Percentiles rank a stretch among this genome's conserved stretches.
phyloP scores from a whole-genome alignment of 2,113 vertebrate genomes.

The Phrynocephalus versicolor region DNA sequence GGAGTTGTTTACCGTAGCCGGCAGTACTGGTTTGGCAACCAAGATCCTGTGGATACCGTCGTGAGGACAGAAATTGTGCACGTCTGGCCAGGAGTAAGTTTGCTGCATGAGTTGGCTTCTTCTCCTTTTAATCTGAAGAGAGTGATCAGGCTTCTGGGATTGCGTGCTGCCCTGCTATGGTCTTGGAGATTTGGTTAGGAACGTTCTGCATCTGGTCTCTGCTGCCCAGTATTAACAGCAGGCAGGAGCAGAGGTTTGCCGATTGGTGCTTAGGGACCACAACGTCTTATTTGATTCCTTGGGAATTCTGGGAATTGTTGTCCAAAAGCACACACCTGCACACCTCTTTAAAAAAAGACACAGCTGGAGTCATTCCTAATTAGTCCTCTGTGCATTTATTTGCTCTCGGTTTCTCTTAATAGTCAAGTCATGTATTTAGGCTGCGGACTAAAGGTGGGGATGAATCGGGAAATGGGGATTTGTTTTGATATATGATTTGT shows the following conservation, averaged over 20 bases:
- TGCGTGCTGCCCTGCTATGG: not conserved
- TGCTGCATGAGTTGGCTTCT: not conserved
- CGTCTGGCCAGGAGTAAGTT: slow-evolving; percentile 95
- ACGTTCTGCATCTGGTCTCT: too few relatives aligned
- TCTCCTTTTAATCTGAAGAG: not conserved
- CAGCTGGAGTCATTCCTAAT: not conserved
- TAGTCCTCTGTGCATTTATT: not conserved
- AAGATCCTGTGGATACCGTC: slow-evolving; percentile 98
- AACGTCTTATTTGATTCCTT: not conserved
- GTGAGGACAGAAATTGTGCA: slow-evolving; percentile 98
- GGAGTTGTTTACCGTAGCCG: slow-evolving; percentile 96
- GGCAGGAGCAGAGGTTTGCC: too few relatives aligned
- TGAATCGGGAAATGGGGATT: too few relatives aligned
- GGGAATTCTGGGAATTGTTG: too few relatives aligned
- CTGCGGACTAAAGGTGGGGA: too few relatives aligned
- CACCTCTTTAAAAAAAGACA: not conserved
- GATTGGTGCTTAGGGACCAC: too few relatives aligned
- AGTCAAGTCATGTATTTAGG: not conserved
- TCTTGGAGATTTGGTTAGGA: not conserved
- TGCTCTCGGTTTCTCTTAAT: not conserved
- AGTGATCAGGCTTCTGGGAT: not conserved
- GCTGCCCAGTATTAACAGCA: too few relatives aligned
- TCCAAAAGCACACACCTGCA: too few relatives aligned
- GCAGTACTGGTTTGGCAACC: slow-evolving; percentile 99
- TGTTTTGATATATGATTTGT: too few relatives aligned